Conservation (phyloP, 2,113 vertebrate species). For the Okapia johnstoni region DNA sequence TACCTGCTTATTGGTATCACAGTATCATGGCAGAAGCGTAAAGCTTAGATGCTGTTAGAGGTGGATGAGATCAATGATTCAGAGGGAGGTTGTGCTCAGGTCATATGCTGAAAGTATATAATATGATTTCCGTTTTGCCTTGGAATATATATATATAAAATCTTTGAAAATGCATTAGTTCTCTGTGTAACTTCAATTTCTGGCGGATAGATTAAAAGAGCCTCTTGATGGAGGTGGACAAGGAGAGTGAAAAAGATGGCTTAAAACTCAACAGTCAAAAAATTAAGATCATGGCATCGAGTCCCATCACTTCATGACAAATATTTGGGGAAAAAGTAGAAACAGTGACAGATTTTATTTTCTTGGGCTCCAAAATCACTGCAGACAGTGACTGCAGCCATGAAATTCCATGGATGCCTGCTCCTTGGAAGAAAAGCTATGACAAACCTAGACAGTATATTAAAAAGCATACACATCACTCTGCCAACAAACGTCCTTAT, state of each 20-base stretch:
- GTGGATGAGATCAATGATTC: neutral
- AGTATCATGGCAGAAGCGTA: neutral
- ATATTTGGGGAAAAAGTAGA: neutral
- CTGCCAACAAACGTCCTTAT: neutral
- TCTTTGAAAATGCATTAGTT: neutral
- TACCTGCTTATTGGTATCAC: neutral
- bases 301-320: neutral
- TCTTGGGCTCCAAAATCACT: neutral
- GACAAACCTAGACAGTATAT: neutral
- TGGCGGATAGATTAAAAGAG: neutral
- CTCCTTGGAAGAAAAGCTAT: neutral
- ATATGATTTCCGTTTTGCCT: neutral
- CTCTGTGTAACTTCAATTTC: neutral
- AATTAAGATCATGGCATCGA: neutral
- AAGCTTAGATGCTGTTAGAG: neutral
- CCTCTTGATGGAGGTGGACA: neutral
- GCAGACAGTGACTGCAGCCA: neutral
- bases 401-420: neutral
- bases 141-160: neutral
- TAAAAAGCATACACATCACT: neutral
- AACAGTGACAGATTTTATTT: neutral
- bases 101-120: neutral
- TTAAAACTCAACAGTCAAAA: neutral
- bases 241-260: neutral
- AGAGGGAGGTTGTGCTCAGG: neutral